phyloP scores from a whole-genome alignment of 2,888 invertebrate species.

The Acholoe squamosa region DNA sequence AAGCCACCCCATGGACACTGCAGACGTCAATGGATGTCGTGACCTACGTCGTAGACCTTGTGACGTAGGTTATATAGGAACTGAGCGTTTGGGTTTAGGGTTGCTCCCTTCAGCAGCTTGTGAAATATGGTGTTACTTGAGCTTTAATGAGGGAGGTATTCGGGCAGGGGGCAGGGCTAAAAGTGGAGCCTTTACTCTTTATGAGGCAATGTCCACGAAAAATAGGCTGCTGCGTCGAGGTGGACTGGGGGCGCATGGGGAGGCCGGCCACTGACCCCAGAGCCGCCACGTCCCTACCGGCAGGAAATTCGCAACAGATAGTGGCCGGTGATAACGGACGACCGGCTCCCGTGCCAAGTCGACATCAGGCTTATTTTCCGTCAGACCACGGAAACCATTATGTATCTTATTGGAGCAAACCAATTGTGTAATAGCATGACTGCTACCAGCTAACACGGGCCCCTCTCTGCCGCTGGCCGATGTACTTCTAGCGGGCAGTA shows the following conservation, averaged over 20 bases:
- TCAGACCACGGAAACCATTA: constrained; percentile 42
- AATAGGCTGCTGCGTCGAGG: no score
- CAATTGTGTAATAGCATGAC: constrained; percentile 59
- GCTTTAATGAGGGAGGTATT: no score
- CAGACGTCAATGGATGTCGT: no score
- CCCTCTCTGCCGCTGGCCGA: constrained; percentile 1
- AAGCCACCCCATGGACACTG: no score
- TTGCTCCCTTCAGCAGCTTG: no score
- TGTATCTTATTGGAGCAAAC: constrained; percentile 40
- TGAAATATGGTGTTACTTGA: no score
- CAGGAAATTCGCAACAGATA: constrained; percentile 48
- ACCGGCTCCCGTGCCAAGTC: constrained; percentile 35
- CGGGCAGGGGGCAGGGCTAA: no score
- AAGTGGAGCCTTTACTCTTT: no score
- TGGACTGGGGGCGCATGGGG: background rate
- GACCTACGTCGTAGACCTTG: no score
- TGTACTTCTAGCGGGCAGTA: background rate
- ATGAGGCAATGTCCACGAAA: no score
- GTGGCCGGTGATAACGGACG: constrained; percentile 13
- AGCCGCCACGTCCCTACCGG: background rate
- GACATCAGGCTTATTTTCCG: constrained; percentile 36
- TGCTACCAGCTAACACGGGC: background rate
- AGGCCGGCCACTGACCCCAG: background rate
- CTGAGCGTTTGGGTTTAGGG: no score
- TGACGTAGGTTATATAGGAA: no score